Percentiles rank a stretch among this genome's conserved stretches.
phyloP scores from a whole-genome alignment of 2,888 invertebrate species.

The Heliconius charithonia region DNA sequence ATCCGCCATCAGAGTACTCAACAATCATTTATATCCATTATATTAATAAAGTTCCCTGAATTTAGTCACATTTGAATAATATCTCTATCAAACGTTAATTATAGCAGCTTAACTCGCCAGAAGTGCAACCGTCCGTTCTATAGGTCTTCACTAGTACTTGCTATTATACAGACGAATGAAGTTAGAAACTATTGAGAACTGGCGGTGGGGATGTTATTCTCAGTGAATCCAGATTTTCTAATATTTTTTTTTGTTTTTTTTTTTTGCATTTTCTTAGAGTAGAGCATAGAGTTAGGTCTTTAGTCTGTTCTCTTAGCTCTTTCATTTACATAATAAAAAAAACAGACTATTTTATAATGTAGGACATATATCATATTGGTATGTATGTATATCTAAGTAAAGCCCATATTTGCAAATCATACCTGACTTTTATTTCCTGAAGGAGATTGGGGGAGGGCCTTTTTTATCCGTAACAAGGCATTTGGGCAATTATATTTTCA shows the following conservation, averaged over 20 bases:
- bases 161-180: not conserved
- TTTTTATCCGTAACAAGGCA: not conserved
- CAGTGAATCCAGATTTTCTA: not conserved
- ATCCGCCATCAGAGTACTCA: not conserved
- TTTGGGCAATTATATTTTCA: not conserved
- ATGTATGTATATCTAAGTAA: not conserved
- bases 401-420: not conserved
- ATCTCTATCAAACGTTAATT: slow-evolving; percentile 4
- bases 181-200: not conserved
- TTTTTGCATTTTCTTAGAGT: not conserved
- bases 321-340: too few species aligned
- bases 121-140: not conserved
- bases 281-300: too few species aligned
- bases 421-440: not conserved
- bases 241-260: not conserved
- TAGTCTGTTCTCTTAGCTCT: too few species aligned
- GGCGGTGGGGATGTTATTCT: not conserved
- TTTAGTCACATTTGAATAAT: not conserved
- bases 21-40: not conserved
- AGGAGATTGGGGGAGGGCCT: not conserved
- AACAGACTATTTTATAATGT: not conserved
- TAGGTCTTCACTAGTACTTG: slow-evolving; percentile 2
- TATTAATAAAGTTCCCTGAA: not conserved
- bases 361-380: not conserved
- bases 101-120: not conserved